phyloP scores from a whole-genome alignment of 1,140 invertebrate genomes.

The Tetragnatha versicolor region DNA sequence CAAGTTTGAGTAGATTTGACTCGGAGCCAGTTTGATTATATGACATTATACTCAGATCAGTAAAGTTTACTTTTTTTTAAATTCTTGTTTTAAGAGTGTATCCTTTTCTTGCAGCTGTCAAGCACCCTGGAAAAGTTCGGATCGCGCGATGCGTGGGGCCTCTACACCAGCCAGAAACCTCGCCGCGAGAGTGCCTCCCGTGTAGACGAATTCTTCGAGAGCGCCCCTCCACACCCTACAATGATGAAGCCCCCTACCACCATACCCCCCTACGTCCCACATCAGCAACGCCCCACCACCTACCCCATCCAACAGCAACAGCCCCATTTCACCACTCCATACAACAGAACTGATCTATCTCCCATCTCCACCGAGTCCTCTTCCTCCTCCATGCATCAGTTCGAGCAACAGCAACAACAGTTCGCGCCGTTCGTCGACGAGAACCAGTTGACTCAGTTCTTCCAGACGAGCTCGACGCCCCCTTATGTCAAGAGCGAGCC shows the following conservation, averaged over 20 bases:
- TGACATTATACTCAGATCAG: too few species aligned
- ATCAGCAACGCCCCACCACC: not conserved
- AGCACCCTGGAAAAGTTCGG: conserved; percentile 46
- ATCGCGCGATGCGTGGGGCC: conserved; percentile 20
- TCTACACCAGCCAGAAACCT: conserved; percentile 62
- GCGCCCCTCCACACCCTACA: not conserved
- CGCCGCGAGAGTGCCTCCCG: conserved; percentile 71
- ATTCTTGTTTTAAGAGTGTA: too few species aligned
- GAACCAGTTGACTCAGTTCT: too few species aligned
- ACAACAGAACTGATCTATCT: not conserved
- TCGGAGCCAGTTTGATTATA: too few species aligned
- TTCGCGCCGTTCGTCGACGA: too few species aligned
- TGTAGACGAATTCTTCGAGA: conserved; percentile 76
- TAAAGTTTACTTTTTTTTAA: too few species aligned
- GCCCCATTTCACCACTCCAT: not conserved
- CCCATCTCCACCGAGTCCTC: not conserved
- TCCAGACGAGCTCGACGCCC: too few species aligned
- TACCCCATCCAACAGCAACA: too few species aligned
- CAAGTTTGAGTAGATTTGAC: too few species aligned
- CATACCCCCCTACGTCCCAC: not conserved
- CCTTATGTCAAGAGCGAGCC: not conserved
- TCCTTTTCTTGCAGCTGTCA: too few species aligned
- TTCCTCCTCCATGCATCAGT: not conserved
- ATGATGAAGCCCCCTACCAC: not conserved
- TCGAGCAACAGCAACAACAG: too few species aligned